A percentile compares a stretch with the other conserved stretches of the same genome.
Evolutionary conservation across 2,113 vertebrate genomes (phyloP).

Genomic region (Edolisoma coerulescens): DNA sequence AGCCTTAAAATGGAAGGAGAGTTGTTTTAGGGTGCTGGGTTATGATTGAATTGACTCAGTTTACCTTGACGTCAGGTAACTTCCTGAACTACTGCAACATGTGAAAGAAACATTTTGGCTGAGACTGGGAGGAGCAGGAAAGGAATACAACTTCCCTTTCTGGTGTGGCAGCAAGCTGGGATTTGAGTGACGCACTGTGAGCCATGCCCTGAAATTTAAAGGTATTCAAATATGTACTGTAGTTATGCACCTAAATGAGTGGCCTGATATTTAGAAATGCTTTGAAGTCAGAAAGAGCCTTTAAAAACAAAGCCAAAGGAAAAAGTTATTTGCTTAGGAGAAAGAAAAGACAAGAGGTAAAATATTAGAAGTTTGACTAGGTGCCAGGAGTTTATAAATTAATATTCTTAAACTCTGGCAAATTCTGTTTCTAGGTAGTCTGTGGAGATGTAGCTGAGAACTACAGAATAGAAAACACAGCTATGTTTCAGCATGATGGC

Average conservation of each 20-base stretch:
- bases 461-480: not conserved
- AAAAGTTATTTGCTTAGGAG: not conserved
- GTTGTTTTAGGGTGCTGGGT: not conserved
- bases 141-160: not conserved
- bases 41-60: not conserved
- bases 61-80: not conserved
- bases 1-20: not conserved
- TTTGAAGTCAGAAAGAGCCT: conserved; percentile 16
- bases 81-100: not conserved
- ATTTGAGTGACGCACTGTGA: not conserved
- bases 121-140: not conserved
- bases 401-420: not conserved
- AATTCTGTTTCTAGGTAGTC: not conserved
- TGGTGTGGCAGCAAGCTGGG: not conserved
- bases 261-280: not conserved
- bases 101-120: not conserved
- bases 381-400: not conserved
- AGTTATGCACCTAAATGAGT: not conserved
- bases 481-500: not conserved
- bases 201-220: not conserved
- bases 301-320: not conserved
- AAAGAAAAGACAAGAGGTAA: not conserved
- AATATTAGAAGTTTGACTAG: not conserved
- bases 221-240: not conserved
- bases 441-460: not conserved